These are phyloP conservation scores for Coenobita brevimanus DNA, from an alignment of 1,140 invertebrate species.

Conservation along the genomic window DNA sequence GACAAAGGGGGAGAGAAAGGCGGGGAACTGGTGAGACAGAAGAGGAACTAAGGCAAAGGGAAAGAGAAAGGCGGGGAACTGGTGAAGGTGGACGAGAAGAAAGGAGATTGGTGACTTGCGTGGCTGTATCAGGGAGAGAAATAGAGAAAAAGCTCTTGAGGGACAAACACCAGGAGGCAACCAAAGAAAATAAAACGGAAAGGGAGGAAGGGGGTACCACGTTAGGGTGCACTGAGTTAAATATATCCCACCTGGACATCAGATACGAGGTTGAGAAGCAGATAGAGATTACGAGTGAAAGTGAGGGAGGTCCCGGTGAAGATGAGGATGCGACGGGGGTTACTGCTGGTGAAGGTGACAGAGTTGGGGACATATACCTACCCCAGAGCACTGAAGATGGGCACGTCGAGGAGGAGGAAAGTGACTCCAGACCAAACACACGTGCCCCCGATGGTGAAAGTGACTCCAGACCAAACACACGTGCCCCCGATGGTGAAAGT, in stretches of 20 bases:
- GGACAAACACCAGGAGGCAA: too few relatives aligned
- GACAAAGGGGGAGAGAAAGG: not conserved
- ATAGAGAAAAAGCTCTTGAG: too few relatives aligned
- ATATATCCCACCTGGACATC: constrained; percentile 3
- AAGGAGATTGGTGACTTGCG: too few relatives aligned
- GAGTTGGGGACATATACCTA: constrained; percentile 11
- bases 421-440: too few relatives aligned
- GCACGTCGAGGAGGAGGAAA: not conserved
- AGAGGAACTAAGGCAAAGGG: not conserved
- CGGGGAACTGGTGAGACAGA: not conserved
- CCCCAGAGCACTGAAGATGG: not conserved
- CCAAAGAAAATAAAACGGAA: too few relatives aligned
- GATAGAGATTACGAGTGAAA: not conserved
- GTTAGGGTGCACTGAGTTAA: not conserved
- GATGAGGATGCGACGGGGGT: too few relatives aligned
- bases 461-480: not conserved
- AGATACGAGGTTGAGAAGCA: constrained; percentile 14
- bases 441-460: not conserved
- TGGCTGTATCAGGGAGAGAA: too few relatives aligned
- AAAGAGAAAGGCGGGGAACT: not conserved
- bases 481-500: constrained; percentile 41
- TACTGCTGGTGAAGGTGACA: not conserved
- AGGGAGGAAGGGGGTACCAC: too few relatives aligned
- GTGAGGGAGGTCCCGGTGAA: too few relatives aligned
- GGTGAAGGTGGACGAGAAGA: too few relatives aligned